These are phyloP conservation scores for Trissolcus brochymenae DNA, from an alignment of 2,888 invertebrate genomes.

Conservation along the genomic window DNA sequence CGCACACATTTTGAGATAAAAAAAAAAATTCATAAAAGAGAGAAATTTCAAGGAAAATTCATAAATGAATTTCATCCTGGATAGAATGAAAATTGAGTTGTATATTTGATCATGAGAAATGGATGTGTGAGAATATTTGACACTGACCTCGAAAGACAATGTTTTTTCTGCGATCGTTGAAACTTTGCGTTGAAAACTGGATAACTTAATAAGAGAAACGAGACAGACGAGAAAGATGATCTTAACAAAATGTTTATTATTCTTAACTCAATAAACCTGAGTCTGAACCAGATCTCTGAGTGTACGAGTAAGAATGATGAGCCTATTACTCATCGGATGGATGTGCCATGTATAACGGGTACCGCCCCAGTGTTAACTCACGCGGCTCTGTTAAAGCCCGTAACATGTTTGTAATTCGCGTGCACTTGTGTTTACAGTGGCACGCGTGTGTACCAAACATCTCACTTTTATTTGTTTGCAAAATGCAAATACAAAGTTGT, in stretches of 20 bases:
- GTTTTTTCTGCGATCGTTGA: neutral
- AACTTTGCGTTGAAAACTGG: slow-evolving; percentile 1
- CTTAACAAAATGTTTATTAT: slow-evolving; percentile 34
- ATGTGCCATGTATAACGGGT: slow-evolving; percentile 46
- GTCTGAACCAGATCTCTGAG: slow-evolving; percentile 12
- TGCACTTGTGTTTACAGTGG: slow-evolving; percentile 4
- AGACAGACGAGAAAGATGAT: slow-evolving; percentile 4
- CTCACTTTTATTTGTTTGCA: neutral
- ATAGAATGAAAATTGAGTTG: neutral
- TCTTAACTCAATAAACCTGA: slow-evolving; percentile 18
- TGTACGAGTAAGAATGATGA: slow-evolving; percentile 26
- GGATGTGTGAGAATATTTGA: neutral
- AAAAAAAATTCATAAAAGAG: too few species aligned
- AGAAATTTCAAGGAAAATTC: too few species aligned
- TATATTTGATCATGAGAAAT: neutral
- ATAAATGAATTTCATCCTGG: too few species aligned
- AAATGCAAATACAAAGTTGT: too few species aligned
- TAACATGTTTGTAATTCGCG: slow-evolving; percentile 34
- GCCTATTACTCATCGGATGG: slow-evolving; percentile 42
- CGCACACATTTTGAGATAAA: too few species aligned
- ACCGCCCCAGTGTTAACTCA: slow-evolving; percentile 39
- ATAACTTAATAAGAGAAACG: slow-evolving; percentile 9
- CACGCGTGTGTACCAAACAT: neutral
- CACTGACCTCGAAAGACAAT: slow-evolving; percentile 7
- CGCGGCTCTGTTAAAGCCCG: slow-evolving; percentile 22